These are phyloP conservation scores for Puffinus mauretanicus DNA, from an alignment of 2,113 vertebrate species.

Conservation along the genomic window DNA sequence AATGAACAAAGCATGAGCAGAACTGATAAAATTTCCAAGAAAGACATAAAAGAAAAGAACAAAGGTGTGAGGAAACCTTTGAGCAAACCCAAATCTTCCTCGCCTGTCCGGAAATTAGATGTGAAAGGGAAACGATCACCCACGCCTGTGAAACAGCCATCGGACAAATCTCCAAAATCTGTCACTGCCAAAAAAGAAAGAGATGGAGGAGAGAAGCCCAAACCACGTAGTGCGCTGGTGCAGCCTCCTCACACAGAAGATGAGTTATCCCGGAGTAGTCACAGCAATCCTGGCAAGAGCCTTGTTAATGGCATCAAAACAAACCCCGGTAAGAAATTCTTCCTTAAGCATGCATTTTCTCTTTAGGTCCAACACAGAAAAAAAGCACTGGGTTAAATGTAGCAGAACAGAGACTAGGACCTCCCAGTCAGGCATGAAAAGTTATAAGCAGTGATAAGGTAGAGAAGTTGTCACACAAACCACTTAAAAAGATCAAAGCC, in stretches of 20 bases:
- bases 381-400: neutral
- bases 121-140: constrained; percentile 85
- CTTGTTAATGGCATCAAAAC: constrained; percentile 85
- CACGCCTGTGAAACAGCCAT: constrained; percentile 83
- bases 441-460: neutral
- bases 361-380: neutral
- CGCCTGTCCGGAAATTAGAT: constrained; percentile 85
- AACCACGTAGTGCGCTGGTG: constrained; percentile 72
- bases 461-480: neutral
- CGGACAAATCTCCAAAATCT: constrained; percentile 76
- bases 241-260: constrained; percentile 81
- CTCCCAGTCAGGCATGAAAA: neutral
- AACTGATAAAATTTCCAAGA: constrained; percentile 86
- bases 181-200: constrained; percentile 79
- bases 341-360: neutral
- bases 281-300: constrained; percentile 80
- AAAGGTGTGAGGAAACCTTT: constrained; percentile 82
- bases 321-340: constrained; percentile 78
- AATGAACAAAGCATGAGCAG: constrained; percentile 77
- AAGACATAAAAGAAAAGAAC: constrained; percentile 86
- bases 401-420: neutral
- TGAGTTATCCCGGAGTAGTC: constrained; percentile 79
- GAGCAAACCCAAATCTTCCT: constrained; percentile 86
- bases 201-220: constrained; percentile 76
- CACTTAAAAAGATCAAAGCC: neutral